Evolutionary conservation across 2,113 vertebrate genomes (phyloP).

Genomic region (Bufo bufo): DNA sequence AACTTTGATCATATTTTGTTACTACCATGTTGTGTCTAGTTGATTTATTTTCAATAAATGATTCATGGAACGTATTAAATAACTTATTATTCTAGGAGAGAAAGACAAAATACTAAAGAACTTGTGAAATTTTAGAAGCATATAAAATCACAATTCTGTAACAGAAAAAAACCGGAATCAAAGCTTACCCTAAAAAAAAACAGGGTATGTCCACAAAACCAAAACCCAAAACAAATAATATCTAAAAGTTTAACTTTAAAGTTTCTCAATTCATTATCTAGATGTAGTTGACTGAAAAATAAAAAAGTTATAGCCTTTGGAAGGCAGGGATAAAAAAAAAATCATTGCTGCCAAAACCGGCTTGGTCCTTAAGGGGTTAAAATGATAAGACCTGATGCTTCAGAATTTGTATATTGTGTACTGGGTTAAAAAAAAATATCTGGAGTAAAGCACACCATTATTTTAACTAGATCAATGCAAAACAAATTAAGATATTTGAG

Average conservation of each 20-base stretch:
- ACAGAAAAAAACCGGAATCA: neutral
- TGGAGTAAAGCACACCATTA: no score
- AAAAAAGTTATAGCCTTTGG: neutral
- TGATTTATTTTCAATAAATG: slow-evolving; percentile 33
- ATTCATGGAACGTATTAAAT: slow-evolving; percentile 19
- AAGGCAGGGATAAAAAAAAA: neutral
- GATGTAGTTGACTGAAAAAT: no score
- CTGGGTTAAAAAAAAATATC: no score
- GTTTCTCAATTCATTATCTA: no score
- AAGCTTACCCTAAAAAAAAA: neutral
- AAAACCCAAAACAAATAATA: no score
- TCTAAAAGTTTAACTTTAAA: no score
- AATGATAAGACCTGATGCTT: no score
- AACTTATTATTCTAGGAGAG: slow-evolving; percentile 3
- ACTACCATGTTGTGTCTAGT: neutral
- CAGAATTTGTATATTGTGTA: no score
- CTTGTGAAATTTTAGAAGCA: neutral
- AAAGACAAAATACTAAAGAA: neutral
- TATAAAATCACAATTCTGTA: neutral
- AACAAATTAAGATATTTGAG: no score
- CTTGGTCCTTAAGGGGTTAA: no score
- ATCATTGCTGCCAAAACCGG: no score
- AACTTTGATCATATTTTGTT: slow-evolving; percentile 52
- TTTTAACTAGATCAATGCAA: no score
- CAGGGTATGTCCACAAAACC: neutral